Conservation (phyloP, 2,113 vertebrate genomes). For the Prinia subflava region DNA sequence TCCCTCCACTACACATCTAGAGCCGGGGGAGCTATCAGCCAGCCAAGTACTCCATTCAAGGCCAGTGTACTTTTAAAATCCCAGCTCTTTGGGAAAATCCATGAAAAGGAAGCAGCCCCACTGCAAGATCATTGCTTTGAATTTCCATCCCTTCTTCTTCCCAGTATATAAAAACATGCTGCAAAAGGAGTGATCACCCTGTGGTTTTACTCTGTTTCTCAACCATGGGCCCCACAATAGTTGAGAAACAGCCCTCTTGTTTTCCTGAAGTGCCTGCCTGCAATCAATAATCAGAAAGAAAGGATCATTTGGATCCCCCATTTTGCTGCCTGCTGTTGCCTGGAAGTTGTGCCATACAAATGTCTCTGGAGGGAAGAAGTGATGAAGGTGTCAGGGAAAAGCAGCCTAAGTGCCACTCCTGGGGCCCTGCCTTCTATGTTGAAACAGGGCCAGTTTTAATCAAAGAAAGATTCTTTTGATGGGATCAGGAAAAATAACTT, state of each 20-base stretch:
- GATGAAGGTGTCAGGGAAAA: neutral
- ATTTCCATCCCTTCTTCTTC: neutral
- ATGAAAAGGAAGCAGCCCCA: neutral
- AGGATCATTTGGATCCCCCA: neutral
- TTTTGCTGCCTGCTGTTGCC: neutral
- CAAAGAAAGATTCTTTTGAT: neutral
- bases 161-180: neutral
- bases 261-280: neutral
- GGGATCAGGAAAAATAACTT: neutral
- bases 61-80: constrained; percentile 35
- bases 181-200: neutral
- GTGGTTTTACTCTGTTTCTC: neutral
- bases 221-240: neutral
- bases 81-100: neutral
- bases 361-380: neutral
- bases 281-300: neutral
- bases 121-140: neutral
- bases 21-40: neutral
- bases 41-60: neutral
- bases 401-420: neutral
- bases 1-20: neutral
- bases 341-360: neutral
- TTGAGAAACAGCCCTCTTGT: neutral
- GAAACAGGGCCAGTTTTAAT: neutral
- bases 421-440: neutral